Evolutionary conservation across 2,888 invertebrate genomes (phyloP).

Genomic region (Anthophora plumipes): DNA sequence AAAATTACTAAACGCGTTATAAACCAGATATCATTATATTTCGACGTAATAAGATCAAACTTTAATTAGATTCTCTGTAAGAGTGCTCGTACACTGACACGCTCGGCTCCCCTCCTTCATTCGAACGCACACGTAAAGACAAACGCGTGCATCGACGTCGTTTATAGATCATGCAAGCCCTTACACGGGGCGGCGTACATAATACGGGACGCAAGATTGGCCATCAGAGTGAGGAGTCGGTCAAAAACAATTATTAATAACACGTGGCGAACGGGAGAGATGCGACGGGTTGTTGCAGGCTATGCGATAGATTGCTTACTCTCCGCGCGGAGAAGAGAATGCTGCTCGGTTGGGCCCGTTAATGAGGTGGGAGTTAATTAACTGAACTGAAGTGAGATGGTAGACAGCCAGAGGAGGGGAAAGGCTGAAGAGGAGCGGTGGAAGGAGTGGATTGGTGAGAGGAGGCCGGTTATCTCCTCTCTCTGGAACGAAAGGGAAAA

Average conservation of each 20-base stretch:
- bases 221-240: constrained; percentile 37
- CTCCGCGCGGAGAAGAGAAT: constrained; percentile 65
- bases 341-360: constrained; percentile 75
- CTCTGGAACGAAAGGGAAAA: constrained; percentile 33
- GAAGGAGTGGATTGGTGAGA: neutral
- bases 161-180: constrained; percentile 25
- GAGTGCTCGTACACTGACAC: constrained; percentile 31
- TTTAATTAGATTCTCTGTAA: constrained; percentile 57
- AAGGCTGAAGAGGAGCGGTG: neutral
- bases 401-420: constrained; percentile 7
- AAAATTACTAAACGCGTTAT: constrained; percentile 61
- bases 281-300: constrained; percentile 42
- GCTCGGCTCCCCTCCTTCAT: neutral
- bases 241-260: constrained; percentile 69
- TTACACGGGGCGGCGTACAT: neutral
- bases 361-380: constrained; percentile 84
- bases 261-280: constrained; percentile 49
- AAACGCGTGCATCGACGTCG: neutral
- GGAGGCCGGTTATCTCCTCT: constrained; percentile 5
- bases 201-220: constrained; percentile 43
- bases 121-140: neutral
- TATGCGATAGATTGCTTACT: constrained; percentile 52
- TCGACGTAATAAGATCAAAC: constrained; percentile 60
- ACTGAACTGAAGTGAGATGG: constrained; percentile 72
- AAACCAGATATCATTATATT: constrained; percentile 59